These are phyloP conservation scores for Creontiades dilutus DNA, from an alignment of 2,888 invertebrate genomes.

Conservation along the genomic window DNA sequence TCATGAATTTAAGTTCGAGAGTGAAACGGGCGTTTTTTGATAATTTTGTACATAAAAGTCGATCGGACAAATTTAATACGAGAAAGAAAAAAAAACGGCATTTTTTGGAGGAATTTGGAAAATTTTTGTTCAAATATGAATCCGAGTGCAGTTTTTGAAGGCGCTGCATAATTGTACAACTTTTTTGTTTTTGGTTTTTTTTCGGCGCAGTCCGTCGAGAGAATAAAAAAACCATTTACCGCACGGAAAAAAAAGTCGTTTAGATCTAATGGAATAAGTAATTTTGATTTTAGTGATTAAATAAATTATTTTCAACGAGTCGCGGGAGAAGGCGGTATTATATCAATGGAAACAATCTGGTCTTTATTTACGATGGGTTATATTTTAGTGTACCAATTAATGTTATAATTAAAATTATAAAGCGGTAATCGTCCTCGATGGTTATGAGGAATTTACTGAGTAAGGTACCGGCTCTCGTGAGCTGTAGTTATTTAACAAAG, in stretches of 20 bases:
- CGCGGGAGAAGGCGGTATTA: background rate
- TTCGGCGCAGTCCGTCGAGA: background rate
- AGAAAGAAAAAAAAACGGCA: background rate
- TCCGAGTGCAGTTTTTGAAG: background rate
- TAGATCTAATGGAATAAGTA: background rate
- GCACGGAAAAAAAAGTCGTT: background rate
- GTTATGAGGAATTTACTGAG: background rate
- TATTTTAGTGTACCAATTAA: background rate
- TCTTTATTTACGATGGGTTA: conserved; percentile 10
- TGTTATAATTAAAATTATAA: background rate
- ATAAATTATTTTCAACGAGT: background rate
- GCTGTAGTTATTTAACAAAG: conserved; percentile 34
- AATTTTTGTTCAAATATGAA: background rate
- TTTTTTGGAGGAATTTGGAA: background rate
- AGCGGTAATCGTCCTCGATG: background rate
- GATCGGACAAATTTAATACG: background rate
- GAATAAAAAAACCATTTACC: background rate
- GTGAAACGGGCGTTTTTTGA: conserved; percentile 10
- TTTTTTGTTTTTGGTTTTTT: no score
- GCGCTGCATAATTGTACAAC: background rate
- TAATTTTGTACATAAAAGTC: conserved; percentile 15
- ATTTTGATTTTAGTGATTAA: background rate
- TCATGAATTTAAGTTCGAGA: background rate
- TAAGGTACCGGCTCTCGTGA: background rate
- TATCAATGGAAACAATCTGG: conserved; percentile 42